Base-by-base conservation (phyloP, 2,888 invertebrate genomes). In the Hoplodrina ambigua region DNA sequence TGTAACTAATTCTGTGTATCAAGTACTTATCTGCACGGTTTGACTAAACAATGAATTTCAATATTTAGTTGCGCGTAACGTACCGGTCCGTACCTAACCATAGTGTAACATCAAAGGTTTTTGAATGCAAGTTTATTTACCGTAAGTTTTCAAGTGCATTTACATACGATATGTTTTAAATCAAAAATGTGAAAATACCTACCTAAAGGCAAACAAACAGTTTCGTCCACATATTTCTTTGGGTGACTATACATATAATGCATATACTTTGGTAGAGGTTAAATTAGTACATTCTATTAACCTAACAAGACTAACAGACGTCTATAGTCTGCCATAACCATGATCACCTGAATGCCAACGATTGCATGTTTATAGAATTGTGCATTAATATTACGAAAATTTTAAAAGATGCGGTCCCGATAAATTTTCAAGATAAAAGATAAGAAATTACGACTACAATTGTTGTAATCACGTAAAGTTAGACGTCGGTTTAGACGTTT, bases 1-100 rank as follows among this genome's bases (percentile, higher is more conserved):
- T 84, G 78, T 83, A 80, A 80, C 77, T 81, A 76, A 84, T 85
- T 74, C 55, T 75, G 75, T 65, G 19, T 76, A 82, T 74, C 76
- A 72, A 75, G 66, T 54, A 46, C 46, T 46, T 46, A 62, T 56
- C 58, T 70, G 46, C 25, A 53, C 37, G 52, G 61, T 49, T 62
- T 55, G 56, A 61, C 33, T 46, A 33, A 63, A 33, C 30, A 78
- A 52, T 68, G 53, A 52, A 64, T 73, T 66, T 33, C 19, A 55
- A 57, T 46, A 61, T 53, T 33, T 41, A 49, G 20, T 15, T 46
- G 17, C n/a, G 11, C 13, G 30, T 17, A 17, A 46, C 17, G 17
- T 46, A 46, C 17, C 15, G 17, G 17, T 13, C 46, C 17, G 4
- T 44, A 44, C 44, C 4, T 44, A 44, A 44, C 37, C 41, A 41